Evolutionary conservation across 2,888 invertebrate species (phyloP), one percentile per base, ranked within the genome.

Genomic region (Andrena hattorfiana): DNA sequence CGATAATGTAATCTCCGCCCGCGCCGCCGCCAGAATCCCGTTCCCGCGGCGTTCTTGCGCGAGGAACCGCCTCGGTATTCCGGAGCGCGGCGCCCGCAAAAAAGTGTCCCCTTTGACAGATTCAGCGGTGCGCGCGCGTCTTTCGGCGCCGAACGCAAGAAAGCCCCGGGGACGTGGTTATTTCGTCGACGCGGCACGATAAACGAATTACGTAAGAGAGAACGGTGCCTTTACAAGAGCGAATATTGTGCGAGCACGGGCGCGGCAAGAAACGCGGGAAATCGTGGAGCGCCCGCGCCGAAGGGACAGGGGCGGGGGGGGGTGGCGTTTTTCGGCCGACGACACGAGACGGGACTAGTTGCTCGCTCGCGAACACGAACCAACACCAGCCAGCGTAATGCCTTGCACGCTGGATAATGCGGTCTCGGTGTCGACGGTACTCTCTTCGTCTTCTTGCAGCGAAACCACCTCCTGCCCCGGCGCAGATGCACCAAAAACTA

Each of bases 381-480:
- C 69, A 64, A 49, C 74, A 62, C 63, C 69, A 63, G 42, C 54
- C 68, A 70, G 63, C 49, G 72, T 84, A 88, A 84, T 88, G 77
- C 81, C 78, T 74, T 73, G 64, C 76, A 73, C 72, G 74, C 72
- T 77, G 80, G 86, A 85, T 87, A 90, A 90, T 87, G 89, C 81
- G 87, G 85, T 88, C 83, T 84, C 86, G 87, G 90, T 88, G 90
- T 88, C 85, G 86, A 74, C 71, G 75, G 68, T 74, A 70, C 80
- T 80, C 83, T 87, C 88, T 87, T 88, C 87, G 71, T 87, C 83
- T 91, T 91, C 88, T 90, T 90, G 90, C 85, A 72, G 77, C 51
- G 42, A 72, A 83, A 85, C 81, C 81, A 82, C 77, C 76, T 68
- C 82, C 67, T 48, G 72, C 62, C 59, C 59, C 72, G 62, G 48